Evolutionary conservation across 1,140 invertebrate species (phyloP), one percentile per base, ranked within the genome.

Genomic region (Cydia fagiglandana): DNA sequence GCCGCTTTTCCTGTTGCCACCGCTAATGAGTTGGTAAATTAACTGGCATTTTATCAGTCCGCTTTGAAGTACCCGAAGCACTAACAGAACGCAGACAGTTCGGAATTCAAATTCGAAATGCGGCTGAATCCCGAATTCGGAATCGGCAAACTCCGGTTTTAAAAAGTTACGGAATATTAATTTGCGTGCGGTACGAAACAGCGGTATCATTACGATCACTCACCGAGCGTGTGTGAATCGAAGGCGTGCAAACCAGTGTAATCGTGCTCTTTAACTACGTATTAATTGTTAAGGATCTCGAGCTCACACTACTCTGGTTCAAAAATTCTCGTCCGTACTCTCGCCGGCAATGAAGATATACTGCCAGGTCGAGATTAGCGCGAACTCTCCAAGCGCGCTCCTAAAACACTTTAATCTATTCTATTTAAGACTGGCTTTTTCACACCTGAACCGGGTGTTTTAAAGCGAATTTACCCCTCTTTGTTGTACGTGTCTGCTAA

Each of bases 391-490:
- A 24, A 24, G 56, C 56, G 56, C 56, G 56, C 56, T 61, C 20
- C 56, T 64, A 75, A 73, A 80, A 77, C 81, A 83, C 79, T 88
- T 88, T 88, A 89, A 88, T 91, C 86, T 86, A 86, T 88, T 88
- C 84, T 82, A 85, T 83, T 88, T 89, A 87, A 89, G 83, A 84
- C 81, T 82, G 83, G 80, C 87, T 89, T 88, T 88, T 88, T 91
- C 85, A 84, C 89, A 91, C 89, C 88, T 90, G 86, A 87, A 86
- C 84, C 82, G 81, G 80, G 83, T 86, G 82, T 89, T 87, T 90
- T 86, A 84, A 88, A 89, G 86, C 79, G 84, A 90, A 90, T 90
- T 89, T 90, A 86, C 84, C 86, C 83, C 80, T 86, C 86, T 85
- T 84, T 84, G 84, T 83, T 83, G 79, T 86, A 83, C 86, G 87